Percentiles rank a stretch among this genome's conserved stretches.
These are phyloP conservation scores for Drosophila anceps DNA, from an alignment of 2,888 invertebrate genomes.

Conservation along the genomic window DNA sequence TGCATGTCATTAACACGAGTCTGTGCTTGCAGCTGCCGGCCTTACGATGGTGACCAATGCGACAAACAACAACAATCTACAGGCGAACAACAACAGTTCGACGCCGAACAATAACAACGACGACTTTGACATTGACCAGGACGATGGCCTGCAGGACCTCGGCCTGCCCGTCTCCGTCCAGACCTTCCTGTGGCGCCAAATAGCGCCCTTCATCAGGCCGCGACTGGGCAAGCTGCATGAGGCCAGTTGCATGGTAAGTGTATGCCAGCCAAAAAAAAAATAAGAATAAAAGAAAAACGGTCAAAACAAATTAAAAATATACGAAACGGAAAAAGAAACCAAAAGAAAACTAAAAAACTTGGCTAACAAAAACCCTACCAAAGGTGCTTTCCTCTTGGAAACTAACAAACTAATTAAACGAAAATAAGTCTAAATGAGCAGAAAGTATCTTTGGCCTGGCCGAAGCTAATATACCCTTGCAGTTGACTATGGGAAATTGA, in stretches of 20 bases:
- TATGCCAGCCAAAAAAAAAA: constrained; percentile 18
- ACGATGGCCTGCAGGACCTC: constrained; percentile 90
- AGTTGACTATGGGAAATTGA: background rate
- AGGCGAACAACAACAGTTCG: constrained; percentile 76
- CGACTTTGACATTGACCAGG: constrained; percentile 85
- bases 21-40: constrained; percentile 54
- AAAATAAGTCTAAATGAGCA: constrained; percentile 10
- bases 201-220: constrained; percentile 98
- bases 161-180: constrained; percentile 97
- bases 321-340: background rate
- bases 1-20: constrained; percentile 50
- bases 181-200: constrained; percentile 98
- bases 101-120: constrained; percentile 81
- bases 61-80: constrained; percentile 71
- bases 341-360: constrained; percentile 5
- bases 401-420: background rate
- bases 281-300: background rate
- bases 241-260: constrained; percentile 97
- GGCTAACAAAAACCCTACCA: constrained; percentile 16
- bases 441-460: constrained; percentile 10
- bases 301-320: background rate
- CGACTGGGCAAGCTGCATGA: constrained; percentile 98
- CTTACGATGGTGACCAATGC: constrained; percentile 76
- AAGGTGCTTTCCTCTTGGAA: constrained; percentile 29
- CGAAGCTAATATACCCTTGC: constrained; percentile 20